These are phyloP conservation scores for Periparus ater DNA, from an alignment of 2,797 vertebrate genomes.

Conservation along the genomic window DNA sequence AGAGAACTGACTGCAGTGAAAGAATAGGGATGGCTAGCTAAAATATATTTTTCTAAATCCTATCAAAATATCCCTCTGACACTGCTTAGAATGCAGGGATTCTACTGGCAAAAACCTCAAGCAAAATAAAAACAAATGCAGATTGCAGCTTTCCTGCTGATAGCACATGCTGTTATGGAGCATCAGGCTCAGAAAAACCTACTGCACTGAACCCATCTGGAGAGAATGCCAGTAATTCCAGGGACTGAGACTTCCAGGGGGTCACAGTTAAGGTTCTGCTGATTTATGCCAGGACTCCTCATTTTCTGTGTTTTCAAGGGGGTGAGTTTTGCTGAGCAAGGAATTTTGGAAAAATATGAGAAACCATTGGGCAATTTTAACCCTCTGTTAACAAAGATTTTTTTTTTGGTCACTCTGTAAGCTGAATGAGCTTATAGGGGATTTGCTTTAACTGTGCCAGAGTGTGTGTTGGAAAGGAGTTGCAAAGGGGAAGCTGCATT, in stretches of 20 bases:
- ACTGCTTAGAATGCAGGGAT: not conserved
- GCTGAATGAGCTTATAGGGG: not conserved
- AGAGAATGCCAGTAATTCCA: not conserved
- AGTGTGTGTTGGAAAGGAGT: not conserved
- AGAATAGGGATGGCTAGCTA: not conserved
- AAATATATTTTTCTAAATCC: not conserved
- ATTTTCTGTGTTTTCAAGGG: not conserved
- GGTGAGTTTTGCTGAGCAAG: conserved; percentile 10
- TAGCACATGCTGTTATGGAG: not conserved
- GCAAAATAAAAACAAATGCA: conserved; percentile 3
- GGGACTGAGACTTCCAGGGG: not conserved
- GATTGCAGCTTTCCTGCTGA: not conserved
- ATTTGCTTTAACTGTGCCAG: not conserved
- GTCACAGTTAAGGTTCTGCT: not conserved
- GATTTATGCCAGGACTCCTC: not conserved
- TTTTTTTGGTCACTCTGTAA: not conserved
- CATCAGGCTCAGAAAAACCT: not conserved
- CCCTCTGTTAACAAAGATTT: not conserved
- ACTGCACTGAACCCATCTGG: not conserved
- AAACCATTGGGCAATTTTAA: conserved; percentile 2
- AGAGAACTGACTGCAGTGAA: not conserved
- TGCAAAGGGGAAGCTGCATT: not conserved
- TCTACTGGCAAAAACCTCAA: not conserved
- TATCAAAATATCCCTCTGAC: not conserved
- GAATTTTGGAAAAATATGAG: not conserved